These are phyloP conservation scores for Thamnaconus septentrionalis DNA, from an alignment of 2,113 vertebrate species.

Conservation along the genomic window DNA sequence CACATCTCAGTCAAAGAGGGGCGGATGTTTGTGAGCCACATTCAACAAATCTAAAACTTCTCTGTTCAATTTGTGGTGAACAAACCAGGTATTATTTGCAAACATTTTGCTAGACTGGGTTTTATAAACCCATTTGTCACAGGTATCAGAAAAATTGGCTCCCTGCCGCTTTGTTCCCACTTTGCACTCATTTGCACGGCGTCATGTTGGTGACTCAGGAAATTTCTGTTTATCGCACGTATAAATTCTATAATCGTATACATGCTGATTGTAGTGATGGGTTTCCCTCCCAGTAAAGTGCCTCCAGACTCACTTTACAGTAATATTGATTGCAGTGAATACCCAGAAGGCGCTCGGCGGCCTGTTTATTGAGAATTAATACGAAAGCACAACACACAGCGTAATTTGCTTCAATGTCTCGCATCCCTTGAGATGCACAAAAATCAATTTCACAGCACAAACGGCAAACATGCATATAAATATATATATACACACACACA, in stretches of 20 bases:
- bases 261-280: conserved; percentile 1
- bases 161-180: too few relatives aligned
- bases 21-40: conserved; percentile 11
- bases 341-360: not conserved
- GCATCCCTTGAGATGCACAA: too few relatives aligned
- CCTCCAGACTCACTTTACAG: conserved; percentile 28
- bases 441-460: too few relatives aligned
- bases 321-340: conserved; percentile 31
- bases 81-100: conserved; percentile 21
- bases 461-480: too few relatives aligned
- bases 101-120: conserved; percentile 10
- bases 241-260: conserved; percentile 7
- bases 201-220: not conserved
- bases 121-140: conserved; percentile 8
- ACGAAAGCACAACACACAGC: too few relatives aligned
- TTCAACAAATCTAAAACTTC: conserved; percentile 10
- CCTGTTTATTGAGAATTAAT: too few relatives aligned
- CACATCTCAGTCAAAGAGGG: conserved; percentile 33
- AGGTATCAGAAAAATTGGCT: too few relatives aligned
- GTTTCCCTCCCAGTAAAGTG: conserved; percentile 16
- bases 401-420: too few relatives aligned
- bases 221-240: conserved; percentile 2
- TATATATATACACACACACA: too few relatives aligned
- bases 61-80: conserved; percentile 19
- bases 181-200: not conserved